Evolutionary conservation across 2,797 vertebrate species (phyloP).

Genomic region (Gallinago nigripennis): DNA sequence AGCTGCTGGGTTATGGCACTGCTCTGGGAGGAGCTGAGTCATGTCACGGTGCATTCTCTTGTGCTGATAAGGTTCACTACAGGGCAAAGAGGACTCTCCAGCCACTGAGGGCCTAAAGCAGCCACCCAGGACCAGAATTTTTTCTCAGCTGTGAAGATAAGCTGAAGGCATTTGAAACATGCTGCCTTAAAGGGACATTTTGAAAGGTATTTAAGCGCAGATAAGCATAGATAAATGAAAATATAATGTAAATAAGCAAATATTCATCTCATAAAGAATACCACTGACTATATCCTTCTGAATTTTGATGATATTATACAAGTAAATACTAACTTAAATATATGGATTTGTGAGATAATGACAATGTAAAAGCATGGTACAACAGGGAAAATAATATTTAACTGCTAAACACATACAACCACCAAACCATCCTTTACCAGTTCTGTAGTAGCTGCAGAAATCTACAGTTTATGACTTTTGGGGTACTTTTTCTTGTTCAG

Average conservation of each 20-base stretch:
- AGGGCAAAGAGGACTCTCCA: neutral
- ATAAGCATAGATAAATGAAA: neutral
- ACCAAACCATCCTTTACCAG: neutral
- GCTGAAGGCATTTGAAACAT: neutral
- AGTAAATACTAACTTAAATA: neutral
- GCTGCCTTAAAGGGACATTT: neutral
- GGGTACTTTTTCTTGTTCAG: neutral
- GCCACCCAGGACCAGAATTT: neutral
- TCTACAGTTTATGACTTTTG: neutral
- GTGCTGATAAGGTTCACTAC: neutral
- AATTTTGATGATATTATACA: neutral
- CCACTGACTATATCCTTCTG: neutral
- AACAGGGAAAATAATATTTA: neutral
- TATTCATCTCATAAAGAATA: neutral
- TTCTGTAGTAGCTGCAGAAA: neutral
- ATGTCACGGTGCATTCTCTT: rapidly evolving
- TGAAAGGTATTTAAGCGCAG: neutral
- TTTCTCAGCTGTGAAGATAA: neutral
- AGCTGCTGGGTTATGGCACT: neutral
- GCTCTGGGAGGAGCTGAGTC: neutral
- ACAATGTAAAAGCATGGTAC: neutral
- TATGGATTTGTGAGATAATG: neutral
- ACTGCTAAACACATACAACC: neutral
- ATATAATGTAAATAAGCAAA: neutral
- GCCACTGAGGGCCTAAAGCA: neutral